phyloP scores from a whole-genome alignment of 2,888 invertebrate genomes.

The Serripes groenlandicus region DNA sequence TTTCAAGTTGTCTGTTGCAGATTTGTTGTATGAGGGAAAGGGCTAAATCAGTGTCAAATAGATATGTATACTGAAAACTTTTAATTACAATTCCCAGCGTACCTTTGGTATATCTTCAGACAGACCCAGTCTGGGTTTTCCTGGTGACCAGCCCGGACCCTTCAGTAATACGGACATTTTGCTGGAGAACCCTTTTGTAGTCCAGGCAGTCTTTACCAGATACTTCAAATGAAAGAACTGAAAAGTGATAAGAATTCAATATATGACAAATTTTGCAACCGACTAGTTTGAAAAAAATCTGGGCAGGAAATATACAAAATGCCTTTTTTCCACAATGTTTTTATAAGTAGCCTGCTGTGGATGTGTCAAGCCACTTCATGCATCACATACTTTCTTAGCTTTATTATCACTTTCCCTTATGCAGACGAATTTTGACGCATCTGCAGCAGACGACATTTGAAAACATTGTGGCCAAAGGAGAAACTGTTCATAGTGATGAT shows the following conservation, averaged over 20 bases:
- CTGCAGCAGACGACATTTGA: background rate
- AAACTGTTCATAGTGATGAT: background rate
- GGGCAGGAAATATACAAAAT: background rate
- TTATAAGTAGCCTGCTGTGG: too few relatives aligned
- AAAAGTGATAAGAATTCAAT: conserved; percentile 34
- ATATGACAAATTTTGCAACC: background rate
- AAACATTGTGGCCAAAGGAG: background rate
- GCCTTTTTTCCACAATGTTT: background rate
- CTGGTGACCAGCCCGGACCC: conserved; percentile 96
- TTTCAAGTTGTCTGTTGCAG: too few relatives aligned
- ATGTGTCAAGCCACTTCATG: too few relatives aligned
- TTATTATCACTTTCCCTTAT: too few relatives aligned
- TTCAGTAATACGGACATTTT: conserved; percentile 92
- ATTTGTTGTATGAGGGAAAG: background rate
- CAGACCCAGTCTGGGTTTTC: conserved; percentile 91
- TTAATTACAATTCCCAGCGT: too few relatives aligned
- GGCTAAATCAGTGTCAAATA: too few relatives aligned
- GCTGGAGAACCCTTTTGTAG: conserved; percentile 89
- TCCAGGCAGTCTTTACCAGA: conserved; percentile 89
- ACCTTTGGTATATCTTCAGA: conserved; percentile 93
- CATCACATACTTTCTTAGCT: too few relatives aligned
- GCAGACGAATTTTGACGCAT: background rate
- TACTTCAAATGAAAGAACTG: conserved; percentile 92
- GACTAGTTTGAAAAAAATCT: background rate
- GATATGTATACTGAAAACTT: too few relatives aligned